Base-by-base conservation (phyloP, 2,113 vertebrate genomes). In the Neoarius graeffei region DNA sequence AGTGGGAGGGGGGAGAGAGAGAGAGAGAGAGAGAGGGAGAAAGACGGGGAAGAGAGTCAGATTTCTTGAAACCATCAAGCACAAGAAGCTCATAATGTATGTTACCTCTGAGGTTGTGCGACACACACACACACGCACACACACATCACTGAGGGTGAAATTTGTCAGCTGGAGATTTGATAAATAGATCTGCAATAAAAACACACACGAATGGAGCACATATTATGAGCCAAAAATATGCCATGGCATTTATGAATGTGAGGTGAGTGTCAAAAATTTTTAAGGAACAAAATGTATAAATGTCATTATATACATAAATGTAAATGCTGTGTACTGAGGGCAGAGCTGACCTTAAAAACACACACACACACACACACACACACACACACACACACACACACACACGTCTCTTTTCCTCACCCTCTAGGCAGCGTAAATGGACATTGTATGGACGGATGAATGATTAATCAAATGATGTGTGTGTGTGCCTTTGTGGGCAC, bases 371-470 rank as follows among this genome's bases (percentile, higher is more conserved):
- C 81, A 42, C 20, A 80, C 89, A 73, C 50, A 64, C 83, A 79
- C 62, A 71, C 42, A 85, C 60, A 84, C 82, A 84, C 83, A 71
- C 50, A 48, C 67, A 79, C 86, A 54, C 50, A n/a, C n/a, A n/a
- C 66, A 66, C n/a, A 56, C 71, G 59, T 48, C 74, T 91, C 91
- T 94, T 93, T 90, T 92, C 92, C 91, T 90, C 89, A 54, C 91
- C 62, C 84, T 83, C 25, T n/a, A 71, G 80, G 87, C 87, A 84
- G 84, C 59, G 66, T 83, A 86, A 90, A 88, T 88, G 83, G 83
- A 85, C 76, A 80, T n/a, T 85, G 76, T 52, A 71, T 83, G 84
- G 77, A 83, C 6, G 9, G 85, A 88, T 88, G 64, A 90, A 88
- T 90, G 84, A 90, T 90, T 90, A 90, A 88, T 88, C 88, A 69